Base-by-base conservation (phyloP, 1,140 invertebrate genomes). In the Drosophila kanapiae region DNA sequence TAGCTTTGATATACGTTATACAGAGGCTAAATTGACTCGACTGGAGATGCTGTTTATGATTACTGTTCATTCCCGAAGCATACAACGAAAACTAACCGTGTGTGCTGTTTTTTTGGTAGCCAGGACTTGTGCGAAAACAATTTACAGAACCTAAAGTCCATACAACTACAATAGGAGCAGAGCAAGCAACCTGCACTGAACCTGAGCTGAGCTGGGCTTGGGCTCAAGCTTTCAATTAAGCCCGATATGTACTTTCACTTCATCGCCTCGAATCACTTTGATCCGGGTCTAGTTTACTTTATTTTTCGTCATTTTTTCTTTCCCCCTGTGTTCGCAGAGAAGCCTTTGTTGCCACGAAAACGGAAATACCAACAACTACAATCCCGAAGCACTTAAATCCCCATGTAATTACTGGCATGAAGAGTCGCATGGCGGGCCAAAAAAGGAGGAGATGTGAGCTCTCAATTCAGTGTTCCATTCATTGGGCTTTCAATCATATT, bases 261-360 rank as follows among this genome's bases (percentile, higher is more conserved):
- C 75, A 77, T 68, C 75, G 72, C 62, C 62, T 68, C 47, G 47
- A 76, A 77, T 74, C 70, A 75, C 61, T 76, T 67, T 77, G 72
- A 54, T 68, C 42, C 54, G 40, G 53, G 62, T 45, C 51, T 59
- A 63, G 75, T 61, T 77, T 47, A 76, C 64, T 63, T 63, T 76
- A 43, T 76, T 58, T 58, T 47, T 43, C 37, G 54, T 31, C 75
- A 37, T 18, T 76, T 76, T 76, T 68, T 23, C 29, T 62, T 72
- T 40, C 18, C 18, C 13, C 14, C 49, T 9, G 14, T 40, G 6
- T 62, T 40, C 14, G 14, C 4, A 2, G 29, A 0, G 31, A 42
- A 64, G 23, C 40, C 56, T 77, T 77, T 77, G 48, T 77, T 77
- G 38, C 74, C 75, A 68, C 56, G 35, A 76, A 71, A 71, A 43